Evolutionary conservation across 2,797 vertebrate species (phyloP).

Genomic region (Carcharodon carcharias): DNA sequence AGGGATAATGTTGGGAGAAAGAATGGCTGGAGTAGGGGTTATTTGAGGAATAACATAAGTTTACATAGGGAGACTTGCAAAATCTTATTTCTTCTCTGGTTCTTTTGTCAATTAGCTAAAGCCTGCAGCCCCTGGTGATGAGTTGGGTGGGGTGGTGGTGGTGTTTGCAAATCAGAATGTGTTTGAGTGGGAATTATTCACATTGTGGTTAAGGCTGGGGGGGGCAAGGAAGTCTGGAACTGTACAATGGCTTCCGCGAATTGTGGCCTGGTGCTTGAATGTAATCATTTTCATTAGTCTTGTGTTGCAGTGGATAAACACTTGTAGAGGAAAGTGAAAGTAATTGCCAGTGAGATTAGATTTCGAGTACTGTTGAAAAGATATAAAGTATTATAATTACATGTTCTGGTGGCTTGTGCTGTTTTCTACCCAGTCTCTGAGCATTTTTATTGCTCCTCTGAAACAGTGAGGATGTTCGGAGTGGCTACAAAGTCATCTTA

Average conservation of each 20-base stretch:
- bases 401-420: neutral
- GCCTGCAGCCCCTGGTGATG: too few relatives aligned
- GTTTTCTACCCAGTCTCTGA: neutral
- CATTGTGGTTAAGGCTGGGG: neutral
- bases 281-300: neutral
- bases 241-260: neutral
- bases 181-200: neutral
- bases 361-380: neutral
- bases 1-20: too few relatives aligned
- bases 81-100: too few relatives aligned
- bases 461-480: neutral
- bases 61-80: too few relatives aligned
- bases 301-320: neutral
- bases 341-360: neutral
- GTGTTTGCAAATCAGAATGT: neutral
- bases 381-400: neutral
- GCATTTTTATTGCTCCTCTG: neutral
- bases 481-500: neutral
- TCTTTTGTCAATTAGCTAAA: too few relatives aligned
- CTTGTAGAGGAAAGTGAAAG: neutral
- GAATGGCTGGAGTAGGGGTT: neutral
- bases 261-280: neutral
- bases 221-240: neutral
- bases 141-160: too few relatives aligned
- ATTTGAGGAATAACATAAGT: too few relatives aligned